Evolutionary conservation across 1,140 invertebrate genomes (phyloP).

Genomic region (Calycopis cecrops): DNA sequence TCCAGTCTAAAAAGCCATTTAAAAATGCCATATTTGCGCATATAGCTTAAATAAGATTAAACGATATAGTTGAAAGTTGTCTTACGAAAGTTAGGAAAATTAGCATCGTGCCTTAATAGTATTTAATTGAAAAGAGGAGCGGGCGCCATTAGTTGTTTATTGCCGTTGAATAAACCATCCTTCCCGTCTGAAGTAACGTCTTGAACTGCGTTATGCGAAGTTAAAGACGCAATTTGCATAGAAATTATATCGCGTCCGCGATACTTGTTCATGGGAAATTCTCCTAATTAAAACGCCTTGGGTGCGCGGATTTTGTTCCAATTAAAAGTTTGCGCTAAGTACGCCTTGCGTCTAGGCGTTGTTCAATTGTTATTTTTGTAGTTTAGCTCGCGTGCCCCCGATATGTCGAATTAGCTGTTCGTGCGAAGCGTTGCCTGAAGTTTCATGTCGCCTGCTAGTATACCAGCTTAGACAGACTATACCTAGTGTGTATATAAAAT

Average conservation of each 20-base stretch:
- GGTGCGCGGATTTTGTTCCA: slow-evolving; percentile 63
- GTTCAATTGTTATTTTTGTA: slow-evolving; percentile 1
- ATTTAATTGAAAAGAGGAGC: not conserved
- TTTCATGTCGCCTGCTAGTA: too few relatives aligned
- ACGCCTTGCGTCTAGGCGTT: slow-evolving; percentile 20
- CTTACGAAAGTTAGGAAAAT: not conserved
- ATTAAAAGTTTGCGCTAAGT: slow-evolving; percentile 63
- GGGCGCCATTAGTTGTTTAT: slow-evolving; percentile 1
- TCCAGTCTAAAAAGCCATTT: too few relatives aligned
- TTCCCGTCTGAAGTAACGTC: slow-evolving; percentile 20
- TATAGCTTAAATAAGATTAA: too few relatives aligned
- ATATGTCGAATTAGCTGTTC: too few relatives aligned
- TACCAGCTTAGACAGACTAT: too few relatives aligned
- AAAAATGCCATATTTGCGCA: too few relatives aligned
- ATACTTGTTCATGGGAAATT: slow-evolving; percentile 67
- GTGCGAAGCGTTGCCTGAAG: too few relatives aligned
- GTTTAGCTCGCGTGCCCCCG: too few relatives aligned
- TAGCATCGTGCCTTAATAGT: not conserved
- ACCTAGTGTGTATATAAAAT: too few relatives aligned
- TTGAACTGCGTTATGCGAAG: slow-evolving; percentile 47
- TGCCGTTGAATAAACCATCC: slow-evolving; percentile 11
- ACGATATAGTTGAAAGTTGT: not conserved
- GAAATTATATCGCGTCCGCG: slow-evolving; percentile 65
- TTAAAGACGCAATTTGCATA: slow-evolving; percentile 70
- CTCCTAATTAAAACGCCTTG: slow-evolving; percentile 72